Evolutionary conservation across 2,113 vertebrate genomes (phyloP).

Genomic region (Poicephalus meyeri): DNA sequence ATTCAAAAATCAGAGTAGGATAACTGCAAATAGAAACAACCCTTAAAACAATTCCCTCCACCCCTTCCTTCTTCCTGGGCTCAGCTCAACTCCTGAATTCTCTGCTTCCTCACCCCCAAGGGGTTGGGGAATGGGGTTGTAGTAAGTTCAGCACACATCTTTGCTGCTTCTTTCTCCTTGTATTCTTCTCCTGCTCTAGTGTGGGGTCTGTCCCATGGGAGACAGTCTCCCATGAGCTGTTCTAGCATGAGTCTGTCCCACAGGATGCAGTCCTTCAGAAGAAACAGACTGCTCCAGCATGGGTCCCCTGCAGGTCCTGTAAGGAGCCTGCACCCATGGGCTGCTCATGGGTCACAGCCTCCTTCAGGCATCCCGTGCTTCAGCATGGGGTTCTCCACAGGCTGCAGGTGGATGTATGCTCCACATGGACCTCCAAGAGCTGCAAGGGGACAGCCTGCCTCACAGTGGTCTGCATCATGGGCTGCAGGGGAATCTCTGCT

Average conservation of each 20-base stretch:
- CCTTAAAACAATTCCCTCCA: neutral
- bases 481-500: neutral
- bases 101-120: rapidly evolving
- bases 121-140: rapidly evolving
- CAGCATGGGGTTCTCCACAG: rapidly evolving
- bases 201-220: rapidly evolving
- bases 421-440: too few relatives aligned
- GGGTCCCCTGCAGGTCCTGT: neutral
- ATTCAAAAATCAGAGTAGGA: neutral
- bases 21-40: neutral
- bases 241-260: neutral
- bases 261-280: neutral
- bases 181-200: neutral
- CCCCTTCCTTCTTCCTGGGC: neutral
- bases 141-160: neutral
- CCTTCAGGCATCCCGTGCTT: neutral
- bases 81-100: neutral
- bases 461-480: rapidly evolving
- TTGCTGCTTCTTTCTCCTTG: neutral
- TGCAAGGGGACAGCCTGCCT: neutral
- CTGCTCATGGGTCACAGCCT: neutral
- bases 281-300: neutral
- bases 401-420: neutral
- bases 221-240: neutral
- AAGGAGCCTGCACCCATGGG: neutral